These are phyloP conservation scores for Gadopsis bispinosus DNA, from an alignment of 2,797 vertebrate species.

Conservation along the genomic window DNA sequence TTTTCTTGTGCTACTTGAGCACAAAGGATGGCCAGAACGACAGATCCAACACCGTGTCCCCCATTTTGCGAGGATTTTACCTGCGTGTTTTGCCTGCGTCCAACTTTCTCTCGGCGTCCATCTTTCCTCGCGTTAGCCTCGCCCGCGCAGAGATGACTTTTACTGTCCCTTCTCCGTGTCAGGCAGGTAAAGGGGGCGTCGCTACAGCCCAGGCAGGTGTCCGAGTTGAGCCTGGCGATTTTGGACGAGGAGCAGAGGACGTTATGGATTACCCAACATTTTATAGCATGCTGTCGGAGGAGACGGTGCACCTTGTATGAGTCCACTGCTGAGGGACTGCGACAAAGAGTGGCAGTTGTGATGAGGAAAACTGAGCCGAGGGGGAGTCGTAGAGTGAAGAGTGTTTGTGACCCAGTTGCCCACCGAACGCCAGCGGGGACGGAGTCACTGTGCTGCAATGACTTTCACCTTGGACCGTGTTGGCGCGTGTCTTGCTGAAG, in stretches of 20 bases:
- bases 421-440: slow-evolving; percentile 47
- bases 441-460: slow-evolving; percentile 52
- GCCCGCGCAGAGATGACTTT: neutral
- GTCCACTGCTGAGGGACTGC: slow-evolving; percentile 29
- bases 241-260: slow-evolving; percentile 51
- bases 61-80: neutral
- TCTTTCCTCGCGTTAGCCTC: neutral
- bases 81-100: neutral
- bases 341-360: slow-evolving; percentile 52
- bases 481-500: slow-evolving; percentile 27
- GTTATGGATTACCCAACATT: slow-evolving; percentile 52
- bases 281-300: slow-evolving; percentile 47
- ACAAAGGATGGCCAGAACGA: neutral
- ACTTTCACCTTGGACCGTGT: slow-evolving; percentile 64
- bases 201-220: slow-evolving; percentile 16
- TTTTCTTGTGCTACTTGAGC: slow-evolving; percentile 12
- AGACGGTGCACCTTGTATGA: slow-evolving; percentile 30
- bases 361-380: slow-evolving; percentile 55
- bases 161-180: neutral
- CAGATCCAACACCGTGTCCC: neutral
- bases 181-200: neutral
- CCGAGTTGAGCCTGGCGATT: slow-evolving; percentile 22
- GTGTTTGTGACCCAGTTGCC: slow-evolving; percentile 52
- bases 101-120: neutral
- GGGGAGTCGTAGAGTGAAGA: slow-evolving; percentile 45